phyloP scores from a whole-genome alignment of 2,888 invertebrate species.

The Eilema sororculum region DNA sequence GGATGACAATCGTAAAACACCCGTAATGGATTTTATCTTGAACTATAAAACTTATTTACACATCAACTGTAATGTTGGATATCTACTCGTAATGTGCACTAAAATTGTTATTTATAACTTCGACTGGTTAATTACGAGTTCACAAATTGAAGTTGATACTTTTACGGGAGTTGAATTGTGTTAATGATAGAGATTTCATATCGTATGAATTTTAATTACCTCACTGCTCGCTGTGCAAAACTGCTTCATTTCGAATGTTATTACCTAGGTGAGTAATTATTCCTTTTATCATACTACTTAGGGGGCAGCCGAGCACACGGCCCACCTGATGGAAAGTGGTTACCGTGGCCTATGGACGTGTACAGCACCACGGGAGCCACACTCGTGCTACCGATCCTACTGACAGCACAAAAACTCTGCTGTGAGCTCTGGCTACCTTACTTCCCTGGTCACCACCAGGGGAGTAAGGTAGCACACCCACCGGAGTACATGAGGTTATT shows the following conservation, averaged over 20 bases:
- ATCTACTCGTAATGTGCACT: slow-evolving; percentile 55
- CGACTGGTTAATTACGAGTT: slow-evolving; percentile 19
- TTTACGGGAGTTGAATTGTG: slow-evolving; percentile 14
- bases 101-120: slow-evolving; percentile 51
- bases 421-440: no score
- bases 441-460: no score
- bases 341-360: no score
- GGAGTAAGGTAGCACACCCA: no score
- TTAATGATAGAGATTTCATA: slow-evolving; percentile 11
- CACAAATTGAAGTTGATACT: slow-evolving; percentile 19
- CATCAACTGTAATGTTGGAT: slow-evolving; percentile 68
- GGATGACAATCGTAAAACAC: slow-evolving; percentile 81
- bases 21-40: slow-evolving; percentile 82
- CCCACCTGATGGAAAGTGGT: no score
- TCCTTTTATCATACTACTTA: no score
- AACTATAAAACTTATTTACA: slow-evolving; percentile 84
- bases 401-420: no score
- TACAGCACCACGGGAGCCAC: no score
- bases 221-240: not conserved
- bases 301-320: no score
- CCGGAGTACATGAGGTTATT: no score
- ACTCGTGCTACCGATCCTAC: no score
- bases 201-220: not conserved
- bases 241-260: not conserved
- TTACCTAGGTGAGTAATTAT: not conserved